Conservation (phyloP, 2,888 invertebrate species). For the Hypomecis punctinalis region DNA sequence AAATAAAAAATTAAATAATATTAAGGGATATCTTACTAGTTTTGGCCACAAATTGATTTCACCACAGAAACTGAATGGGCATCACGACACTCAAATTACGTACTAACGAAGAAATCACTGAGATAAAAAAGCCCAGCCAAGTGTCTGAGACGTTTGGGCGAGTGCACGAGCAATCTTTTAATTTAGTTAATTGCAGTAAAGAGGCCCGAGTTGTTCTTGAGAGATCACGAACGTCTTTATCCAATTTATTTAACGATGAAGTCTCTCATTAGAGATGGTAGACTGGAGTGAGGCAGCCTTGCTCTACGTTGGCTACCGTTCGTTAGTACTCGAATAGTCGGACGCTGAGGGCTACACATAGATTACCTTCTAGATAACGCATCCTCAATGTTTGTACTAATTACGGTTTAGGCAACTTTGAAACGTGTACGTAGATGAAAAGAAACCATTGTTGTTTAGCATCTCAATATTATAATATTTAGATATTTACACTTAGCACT, state of each 20-base stretch:
- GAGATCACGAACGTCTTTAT: constrained; percentile 84
- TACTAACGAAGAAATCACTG: constrained; percentile 66
- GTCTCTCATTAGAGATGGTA: constrained; percentile 79
- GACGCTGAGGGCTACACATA: constrained; percentile 45
- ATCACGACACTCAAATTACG: constrained; percentile 49
- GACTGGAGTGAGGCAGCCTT: constrained; percentile 53
- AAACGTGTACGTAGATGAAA: too few species aligned
- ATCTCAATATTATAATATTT: too few species aligned
- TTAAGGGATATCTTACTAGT: too few species aligned
- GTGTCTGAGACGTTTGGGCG: constrained; percentile 70
- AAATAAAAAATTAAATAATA: neutral
- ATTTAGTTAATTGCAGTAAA: constrained; percentile 83
- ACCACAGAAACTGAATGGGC: constrained; percentile 12
- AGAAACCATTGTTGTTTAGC: too few species aligned
- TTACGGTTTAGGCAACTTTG: too few species aligned
- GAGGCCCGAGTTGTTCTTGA: constrained; percentile 81
- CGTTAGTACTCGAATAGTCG: constrained; percentile 59
- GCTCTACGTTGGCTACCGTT: constrained; percentile 63
- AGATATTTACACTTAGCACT: too few species aligned
- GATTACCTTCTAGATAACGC: neutral
- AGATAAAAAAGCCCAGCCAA: constrained; percentile 56
- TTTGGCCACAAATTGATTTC: constrained; percentile 17
- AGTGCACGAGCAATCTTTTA: constrained; percentile 82
- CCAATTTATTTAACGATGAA: constrained; percentile 85
- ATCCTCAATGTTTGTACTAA: neutral